phyloP scores from a whole-genome alignment of 2,113 vertebrate genomes.

The Urocitellus parryii region DNA sequence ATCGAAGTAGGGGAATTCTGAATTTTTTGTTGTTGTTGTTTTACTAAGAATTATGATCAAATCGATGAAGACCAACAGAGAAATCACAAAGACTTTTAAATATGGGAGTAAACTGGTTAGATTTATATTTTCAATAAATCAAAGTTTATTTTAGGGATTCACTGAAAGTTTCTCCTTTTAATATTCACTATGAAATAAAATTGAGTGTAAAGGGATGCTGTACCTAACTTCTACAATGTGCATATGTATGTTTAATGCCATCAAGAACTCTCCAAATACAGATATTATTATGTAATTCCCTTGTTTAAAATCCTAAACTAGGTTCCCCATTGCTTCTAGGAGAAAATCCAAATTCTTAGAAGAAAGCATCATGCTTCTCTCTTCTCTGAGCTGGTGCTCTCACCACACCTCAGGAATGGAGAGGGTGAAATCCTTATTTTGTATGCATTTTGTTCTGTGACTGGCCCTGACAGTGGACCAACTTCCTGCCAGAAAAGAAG shows the following conservation, averaged over 20 bases:
- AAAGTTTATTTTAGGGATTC: constrained; percentile 21
- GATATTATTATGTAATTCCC: neutral
- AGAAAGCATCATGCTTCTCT: neutral
- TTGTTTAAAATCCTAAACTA: neutral
- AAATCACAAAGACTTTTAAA: constrained; percentile 21
- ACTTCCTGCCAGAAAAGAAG: neutral
- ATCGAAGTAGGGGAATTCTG: neutral
- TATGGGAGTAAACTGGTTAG: constrained; percentile 27
- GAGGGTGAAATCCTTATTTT: neutral
- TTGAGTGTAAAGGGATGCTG: neutral
- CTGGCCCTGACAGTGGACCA: neutral
- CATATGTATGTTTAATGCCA: neutral
- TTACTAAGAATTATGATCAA: neutral
- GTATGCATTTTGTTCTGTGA: neutral
- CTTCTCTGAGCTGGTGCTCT: neutral
- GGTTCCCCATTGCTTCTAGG: neutral
- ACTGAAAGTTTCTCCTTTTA: neutral
- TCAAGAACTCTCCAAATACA: neutral
- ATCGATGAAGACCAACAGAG: constrained; percentile 9
- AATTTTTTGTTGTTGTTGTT: neutral
- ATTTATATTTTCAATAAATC: constrained; percentile 5
- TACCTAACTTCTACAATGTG: neutral
- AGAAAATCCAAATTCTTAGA: neutral
- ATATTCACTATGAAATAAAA: constrained; percentile 39
- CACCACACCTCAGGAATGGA: neutral